Evolutionary conservation across 2,888 invertebrate species (phyloP), one percentile per base, ranked within the genome.

Genomic region (Nymphalis c-album): DNA sequence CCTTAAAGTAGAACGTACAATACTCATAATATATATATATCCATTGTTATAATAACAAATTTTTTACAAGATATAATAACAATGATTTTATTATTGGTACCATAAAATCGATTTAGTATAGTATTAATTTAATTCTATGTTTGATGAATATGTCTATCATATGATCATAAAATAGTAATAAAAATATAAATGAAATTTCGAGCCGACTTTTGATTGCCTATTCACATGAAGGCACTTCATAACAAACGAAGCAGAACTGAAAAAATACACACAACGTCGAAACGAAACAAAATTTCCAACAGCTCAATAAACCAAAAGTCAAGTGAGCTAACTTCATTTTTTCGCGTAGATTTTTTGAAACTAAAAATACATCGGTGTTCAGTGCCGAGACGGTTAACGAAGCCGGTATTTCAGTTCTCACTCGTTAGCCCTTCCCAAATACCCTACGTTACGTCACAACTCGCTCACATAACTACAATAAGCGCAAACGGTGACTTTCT

Each of bases 301-400:
- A 16, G 7, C 22, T 50, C 59, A 35, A 20, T 65, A 31, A 40
- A 55, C 35, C 22, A 55, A 5, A 18, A 53, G 7, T 31, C 31
- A 60, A 47, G n/a, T 60, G 31, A 7, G 31, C 53, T 45, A 68
- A 57, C 35, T 60, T 46, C 31, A 57, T 63, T 65, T 59, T 50
- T 35, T 17, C 31, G 31, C 50, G 46, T 50, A 47, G 46, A 61
- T 50, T 61, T 60, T 57, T 55, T 57, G 7, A 47, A 50, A 65
- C 64, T 65, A 57, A 70, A 63, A 68, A 35, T 40, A n/a, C 31
- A 60, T 40, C n/a, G 59, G 47, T 45, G 22, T 50, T 48, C 48
- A 26, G 45, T 45, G 55, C 62, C 60, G 63, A n/a, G 40, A 55
- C 40, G n/a, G 55, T 61, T 70, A 72, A 72, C 68, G 70, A 72